phyloP scores from a whole-genome alignment of 2,888 invertebrate genomes.

The Eretmocerus hayati region DNA sequence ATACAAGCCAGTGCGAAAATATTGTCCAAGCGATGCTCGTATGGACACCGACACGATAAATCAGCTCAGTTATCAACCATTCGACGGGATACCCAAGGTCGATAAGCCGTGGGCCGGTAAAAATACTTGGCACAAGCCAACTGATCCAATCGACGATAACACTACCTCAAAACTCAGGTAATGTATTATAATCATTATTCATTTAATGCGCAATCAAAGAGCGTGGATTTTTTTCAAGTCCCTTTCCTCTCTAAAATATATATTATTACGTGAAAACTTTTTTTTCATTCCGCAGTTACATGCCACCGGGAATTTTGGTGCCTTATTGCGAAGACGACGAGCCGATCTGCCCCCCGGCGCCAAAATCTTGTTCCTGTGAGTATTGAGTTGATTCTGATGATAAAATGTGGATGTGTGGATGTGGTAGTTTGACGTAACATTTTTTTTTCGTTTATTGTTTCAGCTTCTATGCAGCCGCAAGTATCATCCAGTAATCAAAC shows the following conservation, averaged over 20 bases:
- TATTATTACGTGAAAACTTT: neutral
- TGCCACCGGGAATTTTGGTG: slow-evolving; percentile 35
- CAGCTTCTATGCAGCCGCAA: slow-evolving; percentile 1
- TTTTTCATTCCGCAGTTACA: slow-evolving; percentile 28
- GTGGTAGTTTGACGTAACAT: too few species aligned
- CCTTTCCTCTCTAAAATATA: neutral
- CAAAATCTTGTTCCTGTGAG: slow-evolving; percentile 11
- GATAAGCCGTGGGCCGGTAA: slow-evolving; percentile 47
- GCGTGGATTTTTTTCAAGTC: neutral
- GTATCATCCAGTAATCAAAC: neutral
- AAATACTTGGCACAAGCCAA: slow-evolving; percentile 43
- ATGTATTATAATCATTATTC: neutral
- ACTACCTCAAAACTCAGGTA: slow-evolving; percentile 58
- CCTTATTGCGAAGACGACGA: slow-evolving; percentile 23
- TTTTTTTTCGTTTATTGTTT: neutral
- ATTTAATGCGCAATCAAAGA: neutral
- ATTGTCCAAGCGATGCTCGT: slow-evolving; percentile 50
- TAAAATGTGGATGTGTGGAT: too few species aligned
- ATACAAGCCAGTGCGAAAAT: slow-evolving; percentile 49
- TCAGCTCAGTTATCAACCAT: slow-evolving; percentile 51
- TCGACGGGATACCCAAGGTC: slow-evolving; percentile 38
- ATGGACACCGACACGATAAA: slow-evolving; percentile 53
- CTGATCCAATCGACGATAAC: slow-evolving; percentile 50
- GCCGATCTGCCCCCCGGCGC: slow-evolving; percentile 1
- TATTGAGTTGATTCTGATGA: neutral